These are phyloP conservation scores for Cyclophora albipunctata DNA, from an alignment of 2,888 invertebrate species.

Conservation along the genomic window DNA sequence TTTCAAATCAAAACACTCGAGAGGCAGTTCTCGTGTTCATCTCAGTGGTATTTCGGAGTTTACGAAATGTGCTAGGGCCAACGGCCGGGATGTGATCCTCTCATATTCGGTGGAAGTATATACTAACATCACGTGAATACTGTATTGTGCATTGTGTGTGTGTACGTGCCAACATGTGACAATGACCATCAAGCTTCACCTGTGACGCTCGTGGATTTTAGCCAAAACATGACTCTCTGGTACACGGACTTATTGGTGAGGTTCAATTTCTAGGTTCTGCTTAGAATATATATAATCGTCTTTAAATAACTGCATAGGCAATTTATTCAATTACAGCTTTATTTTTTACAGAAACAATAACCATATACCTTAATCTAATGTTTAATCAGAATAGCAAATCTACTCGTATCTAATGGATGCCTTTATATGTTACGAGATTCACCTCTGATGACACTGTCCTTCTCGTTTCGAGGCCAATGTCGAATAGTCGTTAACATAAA, in stretches of 20 bases:
- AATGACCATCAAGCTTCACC: slow-evolving; percentile 55
- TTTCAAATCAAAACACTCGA: slow-evolving; percentile 21
- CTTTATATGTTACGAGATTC: too few species aligned
- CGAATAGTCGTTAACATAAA: slow-evolving; percentile 21
- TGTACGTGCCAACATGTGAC: slow-evolving; percentile 49
- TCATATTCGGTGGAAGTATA: slow-evolving; percentile 27
- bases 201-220: slow-evolving; percentile 60
- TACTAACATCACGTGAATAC: slow-evolving; percentile 6
- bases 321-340: not conserved
- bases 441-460: slow-evolving; percentile 3
- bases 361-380: too few species aligned
- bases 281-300: not conserved
- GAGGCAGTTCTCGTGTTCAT: slow-evolving; percentile 25
- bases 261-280: slow-evolving; percentile 4
- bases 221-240: slow-evolving; percentile 73
- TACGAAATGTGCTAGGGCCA: slow-evolving; percentile 31
- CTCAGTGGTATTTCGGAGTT: slow-evolving; percentile 37
- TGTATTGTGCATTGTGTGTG: slow-evolving; percentile 44
- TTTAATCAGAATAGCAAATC: too few species aligned
- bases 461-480: slow-evolving; percentile 17
- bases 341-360: too few species aligned
- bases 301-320: not conserved
- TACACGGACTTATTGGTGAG: slow-evolving; percentile 72
- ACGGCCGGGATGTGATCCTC: slow-evolving; percentile 32
- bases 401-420: too few species aligned